A percentile compares a stretch with the other conserved stretches of the same genome.
These are phyloP conservation scores for Drosophila melanica DNA, from an alignment of 1,140 invertebrate genomes.

Conservation along the genomic window DNA sequence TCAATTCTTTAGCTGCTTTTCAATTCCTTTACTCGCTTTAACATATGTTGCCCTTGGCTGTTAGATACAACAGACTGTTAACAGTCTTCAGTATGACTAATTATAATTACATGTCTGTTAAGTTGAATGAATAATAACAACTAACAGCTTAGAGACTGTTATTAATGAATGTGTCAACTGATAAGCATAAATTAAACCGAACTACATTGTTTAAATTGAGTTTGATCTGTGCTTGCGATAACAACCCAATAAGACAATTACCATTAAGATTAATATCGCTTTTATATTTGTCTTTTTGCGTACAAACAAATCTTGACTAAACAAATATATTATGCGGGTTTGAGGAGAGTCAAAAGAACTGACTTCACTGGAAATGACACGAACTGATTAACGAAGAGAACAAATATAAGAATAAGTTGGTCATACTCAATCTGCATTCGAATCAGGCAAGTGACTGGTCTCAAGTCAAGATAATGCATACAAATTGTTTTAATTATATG, in stretches of 20 bases:
- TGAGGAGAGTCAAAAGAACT: too few species aligned
- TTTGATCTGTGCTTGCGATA: not conserved
- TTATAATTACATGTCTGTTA: too few species aligned
- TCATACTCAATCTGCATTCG: slow-evolving; percentile 4
- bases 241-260: not conserved
- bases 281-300: not conserved
- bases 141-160: not conserved
- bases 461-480: slow-evolving; percentile 6
- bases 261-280: slow-evolving; percentile 14
- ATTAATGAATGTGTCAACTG: not conserved
- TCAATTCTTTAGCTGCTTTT: too few species aligned
- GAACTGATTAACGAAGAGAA: not conserved
- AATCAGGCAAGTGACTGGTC: not conserved
- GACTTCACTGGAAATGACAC: slow-evolving; percentile 8
- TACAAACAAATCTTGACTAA: too few species aligned
- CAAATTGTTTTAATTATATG: not conserved
- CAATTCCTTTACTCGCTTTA: too few species aligned
- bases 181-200: not conserved
- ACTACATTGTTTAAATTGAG: slow-evolving; percentile 3
- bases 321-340: too few species aligned
- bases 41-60: too few species aligned
- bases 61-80: not conserved
- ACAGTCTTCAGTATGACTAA: not conserved
- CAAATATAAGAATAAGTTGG: slow-evolving; percentile 9
- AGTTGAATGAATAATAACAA: too few species aligned